Base-by-base conservation (phyloP, 1,140 invertebrate genomes). In the Globodera rostochiensis region DNA sequence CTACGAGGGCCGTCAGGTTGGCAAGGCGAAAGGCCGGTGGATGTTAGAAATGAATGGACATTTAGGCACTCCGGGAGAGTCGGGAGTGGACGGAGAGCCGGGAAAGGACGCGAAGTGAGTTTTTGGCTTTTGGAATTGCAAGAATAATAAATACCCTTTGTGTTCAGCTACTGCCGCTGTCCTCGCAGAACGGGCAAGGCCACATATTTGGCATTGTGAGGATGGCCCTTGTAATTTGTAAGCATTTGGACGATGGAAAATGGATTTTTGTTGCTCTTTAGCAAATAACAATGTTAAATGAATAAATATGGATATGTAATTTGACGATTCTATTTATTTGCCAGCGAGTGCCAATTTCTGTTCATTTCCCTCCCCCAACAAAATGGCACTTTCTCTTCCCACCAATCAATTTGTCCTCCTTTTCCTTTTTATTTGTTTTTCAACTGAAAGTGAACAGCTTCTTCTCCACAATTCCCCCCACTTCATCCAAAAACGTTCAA, bases 121-220 rank as follows among this genome's bases (percentile, higher is more conserved):
- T 46, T 77, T 46, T 77, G 15, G 36, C 21, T 2, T 21, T 45
- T 69, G n/a, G 9, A n/a, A 69, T 1, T 19, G 11, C 50, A 53
- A 9, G 7, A 53, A 15, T 77, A 9, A 64, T 66, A 25, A 9
- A 64, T 66, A 13, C 50, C 36, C 50, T 71, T 15, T 78, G 2
- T 64, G 57, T 64, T n/a, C 21, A 78, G 77, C n/a, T 78, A 78
- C 69, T 78, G 77, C 25, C 77, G 77, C n/a, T 78, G 77, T 49
- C 77, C 77, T 3, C 57, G 70, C n/a, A 60, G 77, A 7, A 49
- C 77, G 13, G 77, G 77, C 19, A 78, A 78, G 49, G 46, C 70
- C 45, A 66, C 77, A 3, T 78, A 50, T 69, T 70, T 78, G 57
- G 69, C 69, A 71, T 47, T 71, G 69, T 45, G 25, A 71, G 36